Evolutionary conservation across 35 echinoderm and acorn worm species (phyloP).

Genomic region (Apostichopus japonicus): DNA sequence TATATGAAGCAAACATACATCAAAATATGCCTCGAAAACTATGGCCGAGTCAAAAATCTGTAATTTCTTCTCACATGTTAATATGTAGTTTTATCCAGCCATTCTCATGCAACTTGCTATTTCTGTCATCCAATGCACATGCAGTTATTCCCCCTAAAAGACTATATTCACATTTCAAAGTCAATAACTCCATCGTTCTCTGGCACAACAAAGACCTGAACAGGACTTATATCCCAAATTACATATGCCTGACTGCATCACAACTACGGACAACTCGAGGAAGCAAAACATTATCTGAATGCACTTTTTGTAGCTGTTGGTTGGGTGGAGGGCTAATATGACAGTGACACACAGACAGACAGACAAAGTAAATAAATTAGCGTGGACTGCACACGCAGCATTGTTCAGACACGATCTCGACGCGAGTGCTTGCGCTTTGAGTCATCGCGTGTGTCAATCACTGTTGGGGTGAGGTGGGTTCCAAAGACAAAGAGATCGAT

Average conservation of each 20-base stretch:
- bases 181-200: too few species aligned
- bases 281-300: neutral
- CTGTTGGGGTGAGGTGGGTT: too few species aligned
- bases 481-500: neutral
- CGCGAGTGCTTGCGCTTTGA: neutral
- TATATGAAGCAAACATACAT: too few species aligned
- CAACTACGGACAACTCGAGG: neutral
- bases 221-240: neutral
- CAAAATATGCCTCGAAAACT: too few species aligned
- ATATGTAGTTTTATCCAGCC: too few species aligned
- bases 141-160: too few species aligned
- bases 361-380: neutral
- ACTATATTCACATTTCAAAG: too few species aligned
- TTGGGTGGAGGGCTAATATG: neutral
- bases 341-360: neutral
- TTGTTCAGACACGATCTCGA: neutral
- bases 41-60: too few species aligned
- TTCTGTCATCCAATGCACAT: too few species aligned
- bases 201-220: neutral
- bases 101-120: too few species aligned
- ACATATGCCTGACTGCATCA: neutral
- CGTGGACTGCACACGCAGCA: neutral
- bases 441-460: neutral
- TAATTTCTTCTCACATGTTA: too few species aligned
- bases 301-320: neutral